Evolutionary conservation across 35 echinoderm and acorn worm species (phyloP).

Genomic region (Lytechinus variegatus): DNA sequence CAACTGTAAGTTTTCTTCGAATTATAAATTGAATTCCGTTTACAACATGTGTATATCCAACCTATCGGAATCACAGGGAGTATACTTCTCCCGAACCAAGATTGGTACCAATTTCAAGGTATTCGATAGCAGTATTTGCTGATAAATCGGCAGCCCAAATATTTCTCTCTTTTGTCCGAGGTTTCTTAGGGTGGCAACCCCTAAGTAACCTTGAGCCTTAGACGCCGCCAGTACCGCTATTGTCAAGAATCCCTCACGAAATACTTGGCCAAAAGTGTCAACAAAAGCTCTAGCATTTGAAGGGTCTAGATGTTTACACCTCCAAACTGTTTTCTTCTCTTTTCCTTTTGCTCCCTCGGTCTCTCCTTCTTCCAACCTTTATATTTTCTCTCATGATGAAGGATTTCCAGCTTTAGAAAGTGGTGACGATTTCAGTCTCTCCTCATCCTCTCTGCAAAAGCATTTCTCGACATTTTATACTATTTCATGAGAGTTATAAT

Average conservation of each 20-base stretch:
- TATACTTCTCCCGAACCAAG: not conserved
- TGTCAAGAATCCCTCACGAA: slow-evolving; percentile 46
- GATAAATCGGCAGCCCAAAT: slow-evolving; percentile 57
- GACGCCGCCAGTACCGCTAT: slow-evolving; percentile 36
- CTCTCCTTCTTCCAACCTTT: slow-evolving; percentile 2
- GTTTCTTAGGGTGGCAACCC: slow-evolving; percentile 39
- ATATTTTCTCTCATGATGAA: not conserved
- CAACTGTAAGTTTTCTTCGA: not conserved
- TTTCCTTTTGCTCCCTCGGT: slow-evolving; percentile 3
- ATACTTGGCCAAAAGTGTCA: slow-evolving; percentile 57
- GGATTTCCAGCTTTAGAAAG: not conserved
- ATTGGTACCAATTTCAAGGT: slow-evolving; percentile 31
- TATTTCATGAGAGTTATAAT: not conserved
- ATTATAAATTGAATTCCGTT: not conserved
- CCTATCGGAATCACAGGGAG: not conserved
- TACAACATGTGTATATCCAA: not conserved
- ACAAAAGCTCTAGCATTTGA: slow-evolving; percentile 47
- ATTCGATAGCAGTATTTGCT: slow-evolving; percentile 57
- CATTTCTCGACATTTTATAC: not conserved
- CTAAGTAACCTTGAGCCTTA: slow-evolving; percentile 45
- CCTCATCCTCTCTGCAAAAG: not conserved
- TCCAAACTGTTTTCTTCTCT: slow-evolving; percentile 47
- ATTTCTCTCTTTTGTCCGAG: slow-evolving; percentile 49
- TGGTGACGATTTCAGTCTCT: not conserved
- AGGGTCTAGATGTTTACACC: slow-evolving; percentile 49